phyloP scores from a whole-genome alignment of 2,888 invertebrate species.

The Pterostichus niger region DNA sequence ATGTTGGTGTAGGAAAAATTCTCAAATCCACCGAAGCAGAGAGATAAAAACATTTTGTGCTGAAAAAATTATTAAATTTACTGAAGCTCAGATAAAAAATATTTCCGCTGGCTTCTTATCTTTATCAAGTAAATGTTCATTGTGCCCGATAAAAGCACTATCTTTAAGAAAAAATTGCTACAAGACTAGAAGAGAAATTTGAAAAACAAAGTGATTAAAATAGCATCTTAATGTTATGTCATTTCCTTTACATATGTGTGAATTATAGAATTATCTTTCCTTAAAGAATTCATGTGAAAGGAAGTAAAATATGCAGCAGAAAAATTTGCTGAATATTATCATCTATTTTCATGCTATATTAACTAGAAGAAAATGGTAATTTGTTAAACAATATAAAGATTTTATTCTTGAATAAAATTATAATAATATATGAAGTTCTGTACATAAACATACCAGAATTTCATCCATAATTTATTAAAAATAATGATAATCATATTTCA shows the following conservation, averaged over 20 bases:
- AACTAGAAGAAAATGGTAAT: slow-evolving; percentile 28
- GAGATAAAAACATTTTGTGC: background rate
- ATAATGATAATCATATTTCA: too few relatives aligned
- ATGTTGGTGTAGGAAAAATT: too few relatives aligned
- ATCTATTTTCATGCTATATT: slow-evolving; percentile 5
- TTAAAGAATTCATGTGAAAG: slow-evolving; percentile 13
- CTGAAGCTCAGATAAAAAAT: slow-evolving; percentile 8
- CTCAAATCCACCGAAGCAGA: too few relatives aligned
- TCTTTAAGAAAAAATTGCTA: background rate
- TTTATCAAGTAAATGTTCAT: background rate
- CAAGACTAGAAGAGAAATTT: background rate
- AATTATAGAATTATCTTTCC: slow-evolving; percentile 1
- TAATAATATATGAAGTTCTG: too few relatives aligned
- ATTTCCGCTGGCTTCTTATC: background rate
- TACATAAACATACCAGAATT: too few relatives aligned
- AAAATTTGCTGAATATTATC: slow-evolving; percentile 26
- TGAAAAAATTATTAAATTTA: background rate
- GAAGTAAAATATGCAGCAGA: slow-evolving; percentile 35
- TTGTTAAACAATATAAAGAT: slow-evolving; percentile 11
- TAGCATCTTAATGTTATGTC: slow-evolving; percentile 27
- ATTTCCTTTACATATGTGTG: slow-evolving; percentile 37
- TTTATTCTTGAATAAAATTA: background rate
- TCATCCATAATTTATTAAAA: too few relatives aligned
- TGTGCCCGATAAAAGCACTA: background rate
- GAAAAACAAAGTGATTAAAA: slow-evolving; percentile 21